phyloP scores from a whole-genome alignment of 2,888 invertebrate genomes.

The Thelaira solivaga region DNA sequence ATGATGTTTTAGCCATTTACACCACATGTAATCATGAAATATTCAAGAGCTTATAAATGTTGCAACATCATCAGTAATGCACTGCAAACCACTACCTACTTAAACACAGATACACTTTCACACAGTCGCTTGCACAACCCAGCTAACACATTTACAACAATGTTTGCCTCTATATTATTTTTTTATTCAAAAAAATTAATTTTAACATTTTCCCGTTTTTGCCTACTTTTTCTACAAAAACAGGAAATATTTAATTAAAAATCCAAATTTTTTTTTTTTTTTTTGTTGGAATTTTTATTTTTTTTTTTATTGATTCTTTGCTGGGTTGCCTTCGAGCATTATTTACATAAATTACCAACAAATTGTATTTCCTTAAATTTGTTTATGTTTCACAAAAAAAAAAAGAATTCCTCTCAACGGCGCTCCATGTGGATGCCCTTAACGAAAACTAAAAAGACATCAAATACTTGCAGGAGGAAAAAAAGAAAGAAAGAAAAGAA shows the following conservation, averaged over 20 bases:
- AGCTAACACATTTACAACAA: not conserved
- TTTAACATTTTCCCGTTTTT: no score
- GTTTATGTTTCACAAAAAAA: conserved; percentile 2
- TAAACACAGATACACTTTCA: not conserved
- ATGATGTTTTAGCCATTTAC: conserved; percentile 55
- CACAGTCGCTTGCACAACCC: not conserved
- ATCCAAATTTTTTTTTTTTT: no score
- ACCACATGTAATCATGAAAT: conserved; percentile 62
- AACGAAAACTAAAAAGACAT: not conserved
- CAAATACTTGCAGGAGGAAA: not conserved
- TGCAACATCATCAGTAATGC: conserved; percentile 20
- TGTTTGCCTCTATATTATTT: no score
- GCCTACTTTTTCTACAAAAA: no score
- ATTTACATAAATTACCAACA: not conserved
- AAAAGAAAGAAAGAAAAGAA: conserved; percentile 1
- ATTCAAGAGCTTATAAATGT: conserved; percentile 42
- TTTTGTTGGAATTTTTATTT: not conserved
- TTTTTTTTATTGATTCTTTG: not conserved
- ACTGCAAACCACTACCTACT: conserved; percentile 1
- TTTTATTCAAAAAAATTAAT: no score
- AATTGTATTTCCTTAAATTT: conserved; percentile 45
- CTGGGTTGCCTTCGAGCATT: conserved; percentile 9
- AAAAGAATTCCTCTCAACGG: not conserved
- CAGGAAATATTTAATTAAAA: no score
- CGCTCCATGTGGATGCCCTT: not conserved